Evolutionary conservation across 2,888 invertebrate species (phyloP), one percentile per base, ranked within the genome.

Genomic region (Ichneumoninae sp.): DNA sequence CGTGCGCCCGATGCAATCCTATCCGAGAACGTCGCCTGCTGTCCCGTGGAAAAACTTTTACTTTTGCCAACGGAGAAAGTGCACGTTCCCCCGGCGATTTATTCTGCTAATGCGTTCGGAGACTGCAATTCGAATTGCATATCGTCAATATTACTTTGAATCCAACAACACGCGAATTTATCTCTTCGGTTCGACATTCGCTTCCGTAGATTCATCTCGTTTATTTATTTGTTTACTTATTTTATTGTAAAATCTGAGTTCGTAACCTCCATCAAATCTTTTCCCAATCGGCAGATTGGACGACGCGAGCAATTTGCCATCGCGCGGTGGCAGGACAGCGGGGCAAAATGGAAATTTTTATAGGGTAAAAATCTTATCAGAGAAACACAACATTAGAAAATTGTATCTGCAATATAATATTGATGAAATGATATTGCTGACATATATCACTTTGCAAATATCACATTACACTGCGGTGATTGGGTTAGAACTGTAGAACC

Each of bases 1-100:
- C 54, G 44, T 70, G 33, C 40, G 68, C 52, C 30, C 47, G 72
- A 80, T 57, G 75, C 80, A 69, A 52, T 47, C 47, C 65, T 44
- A 75, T 50, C 50, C 54, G 65, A 69, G 76, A 78, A 54, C 72
- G 57, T 26, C 54, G 72, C 30, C 70, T 16, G 26, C 71, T 74
- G 66, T 81, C 65, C 60, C 71, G 52, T 66, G 72, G 76, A 88
- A 87, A 47, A 90, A 92, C 91, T 92, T 90, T 92, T 91, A 92
- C 92, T 92, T 92, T 91, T 91, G 86, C 90, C 77, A 86, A 83
- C 80, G 90, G 92, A 92, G 92, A 92, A 92, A 92, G 91, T 91
- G 86, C 86, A 85, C 86, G 84, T 85, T 87, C 83, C 82, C 86
- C 81, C 75, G 77, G 79, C 82, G 78, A 86, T 87, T 86, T 87